Evolutionary conservation across 2,113 vertebrate genomes (phyloP).

Genomic region (Xiphias gladius): DNA sequence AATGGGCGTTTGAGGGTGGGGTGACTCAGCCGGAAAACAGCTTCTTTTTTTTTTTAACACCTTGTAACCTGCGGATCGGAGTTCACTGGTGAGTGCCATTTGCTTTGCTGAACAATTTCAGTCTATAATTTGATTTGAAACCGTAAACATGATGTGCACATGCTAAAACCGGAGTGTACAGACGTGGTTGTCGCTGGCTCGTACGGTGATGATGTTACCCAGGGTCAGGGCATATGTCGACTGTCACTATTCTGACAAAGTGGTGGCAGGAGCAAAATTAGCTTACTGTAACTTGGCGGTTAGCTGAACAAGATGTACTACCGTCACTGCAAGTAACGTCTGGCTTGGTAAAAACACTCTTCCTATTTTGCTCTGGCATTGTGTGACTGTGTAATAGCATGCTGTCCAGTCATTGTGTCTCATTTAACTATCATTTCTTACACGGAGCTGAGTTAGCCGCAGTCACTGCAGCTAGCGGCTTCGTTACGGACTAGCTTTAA

Average conservation of each 20-base stretch:
- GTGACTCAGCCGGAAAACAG: slow-evolving; percentile 80
- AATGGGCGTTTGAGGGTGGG: slow-evolving; percentile 76
- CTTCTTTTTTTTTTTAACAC: slow-evolving; percentile 56
- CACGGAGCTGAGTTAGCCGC: slow-evolving; percentile 49
- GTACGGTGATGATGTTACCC: slow-evolving; percentile 35
- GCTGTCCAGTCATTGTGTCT: not conserved
- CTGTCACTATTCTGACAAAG: slow-evolving; percentile 63
- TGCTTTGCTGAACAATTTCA: not conserved
- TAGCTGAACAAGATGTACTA: slow-evolving; percentile 18
- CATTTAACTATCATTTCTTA: not conserved
- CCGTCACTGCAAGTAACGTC: not conserved
- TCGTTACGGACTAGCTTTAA: not conserved
- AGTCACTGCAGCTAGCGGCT: slow-evolving; percentile 42
- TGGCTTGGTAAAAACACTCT: not conserved
- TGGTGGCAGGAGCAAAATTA: slow-evolving; percentile 44
- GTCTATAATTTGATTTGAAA: not conserved
- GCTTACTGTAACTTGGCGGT: slow-evolving; percentile 25
- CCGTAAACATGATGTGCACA: too few species aligned
- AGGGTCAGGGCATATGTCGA: slow-evolving; percentile 64
- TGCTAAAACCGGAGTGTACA: not conserved
- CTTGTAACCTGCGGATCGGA: slow-evolving; percentile 66
- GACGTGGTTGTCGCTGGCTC: not conserved
- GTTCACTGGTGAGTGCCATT: slow-evolving; percentile 78
- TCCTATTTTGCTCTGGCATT: not conserved
- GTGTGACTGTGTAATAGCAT: not conserved